Evolutionary conservation across 2,888 invertebrate species (phyloP).

Genomic region (Seira sanloemensis): DNA sequence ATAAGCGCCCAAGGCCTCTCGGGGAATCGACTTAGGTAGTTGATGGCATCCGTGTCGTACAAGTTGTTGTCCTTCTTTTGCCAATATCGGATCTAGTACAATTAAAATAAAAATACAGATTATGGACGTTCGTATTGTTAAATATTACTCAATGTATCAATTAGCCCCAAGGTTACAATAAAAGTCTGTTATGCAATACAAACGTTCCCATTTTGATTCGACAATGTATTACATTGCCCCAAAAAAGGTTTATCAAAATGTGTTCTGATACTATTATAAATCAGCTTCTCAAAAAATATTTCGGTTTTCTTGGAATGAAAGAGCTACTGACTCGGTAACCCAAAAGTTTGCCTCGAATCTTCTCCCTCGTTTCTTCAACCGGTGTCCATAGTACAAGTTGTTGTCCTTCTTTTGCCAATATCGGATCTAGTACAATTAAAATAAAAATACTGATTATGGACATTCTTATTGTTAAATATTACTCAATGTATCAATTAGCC

Average conservation of each 20-base stretch:
- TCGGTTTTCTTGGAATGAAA: no score
- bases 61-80: constrained; percentile 83
- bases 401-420: constrained; percentile 90
- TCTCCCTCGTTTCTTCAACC: constrained; percentile 88
- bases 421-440: constrained; percentile 80
- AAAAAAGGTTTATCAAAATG: no score
- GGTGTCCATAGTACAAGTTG: constrained; percentile 85
- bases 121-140: no score
- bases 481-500: no score
- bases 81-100: constrained; percentile 90
- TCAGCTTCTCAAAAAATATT: no score
- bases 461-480: no score
- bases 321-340: constrained; percentile 91
- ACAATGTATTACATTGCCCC: no score
- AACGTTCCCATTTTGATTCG: no score
- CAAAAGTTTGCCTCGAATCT: constrained; percentile 90
- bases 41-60: constrained; percentile 79
- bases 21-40: constrained; percentile 88
- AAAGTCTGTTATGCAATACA: no score
- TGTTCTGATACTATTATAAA: no score
- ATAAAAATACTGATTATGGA: neutral
- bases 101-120: neutral
- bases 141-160: no score
- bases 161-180: no score
- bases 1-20: constrained; percentile 90